These are phyloP conservation scores for Cyprinodon variegatus DNA, from an alignment of 2,113 vertebrate genomes.

Conservation along the genomic window DNA sequence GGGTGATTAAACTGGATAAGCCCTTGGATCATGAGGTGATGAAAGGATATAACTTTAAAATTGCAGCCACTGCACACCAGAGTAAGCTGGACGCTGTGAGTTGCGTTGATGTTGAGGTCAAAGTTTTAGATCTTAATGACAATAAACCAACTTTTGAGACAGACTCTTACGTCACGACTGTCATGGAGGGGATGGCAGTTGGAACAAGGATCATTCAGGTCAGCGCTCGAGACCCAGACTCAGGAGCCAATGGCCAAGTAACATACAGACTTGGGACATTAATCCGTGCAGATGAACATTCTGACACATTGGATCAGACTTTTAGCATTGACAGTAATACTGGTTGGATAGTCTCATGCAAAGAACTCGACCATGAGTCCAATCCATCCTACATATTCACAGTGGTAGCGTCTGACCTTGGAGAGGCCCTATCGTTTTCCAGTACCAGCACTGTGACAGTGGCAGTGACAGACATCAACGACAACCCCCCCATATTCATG, in stretches of 20 bases:
- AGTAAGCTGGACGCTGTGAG: slow-evolving; percentile 88
- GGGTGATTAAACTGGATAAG: slow-evolving; percentile 92
- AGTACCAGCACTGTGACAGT: slow-evolving; percentile 88
- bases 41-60: slow-evolving; percentile 88
- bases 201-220: slow-evolving; percentile 92
- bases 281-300: slow-evolving; percentile 73
- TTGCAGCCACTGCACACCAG: slow-evolving; percentile 84
- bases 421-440: slow-evolving; percentile 88
- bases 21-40: slow-evolving; percentile 88
- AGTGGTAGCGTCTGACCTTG: slow-evolving; percentile 92
- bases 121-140: slow-evolving; percentile 92
- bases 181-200: slow-evolving; percentile 92
- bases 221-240: slow-evolving; percentile 87
- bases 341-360: slow-evolving; percentile 94
- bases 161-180: slow-evolving; percentile 84
- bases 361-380: slow-evolving; percentile 91
- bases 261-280: slow-evolving; percentile 85
- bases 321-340: slow-evolving; percentile 92
- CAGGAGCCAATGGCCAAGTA: slow-evolving; percentile 93
- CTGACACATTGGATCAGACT: slow-evolving; percentile 75
- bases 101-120: slow-evolving; percentile 88
- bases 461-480: slow-evolving; percentile 91
- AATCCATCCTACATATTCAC: slow-evolving; percentile 87
- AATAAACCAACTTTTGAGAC: slow-evolving; percentile 93
- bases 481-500: slow-evolving; percentile 89